Percentiles rank a stretch among this genome's conserved stretches.
phyloP scores from a whole-genome alignment of 1,140 invertebrate species.

The Heterodera carotae region DNA sequence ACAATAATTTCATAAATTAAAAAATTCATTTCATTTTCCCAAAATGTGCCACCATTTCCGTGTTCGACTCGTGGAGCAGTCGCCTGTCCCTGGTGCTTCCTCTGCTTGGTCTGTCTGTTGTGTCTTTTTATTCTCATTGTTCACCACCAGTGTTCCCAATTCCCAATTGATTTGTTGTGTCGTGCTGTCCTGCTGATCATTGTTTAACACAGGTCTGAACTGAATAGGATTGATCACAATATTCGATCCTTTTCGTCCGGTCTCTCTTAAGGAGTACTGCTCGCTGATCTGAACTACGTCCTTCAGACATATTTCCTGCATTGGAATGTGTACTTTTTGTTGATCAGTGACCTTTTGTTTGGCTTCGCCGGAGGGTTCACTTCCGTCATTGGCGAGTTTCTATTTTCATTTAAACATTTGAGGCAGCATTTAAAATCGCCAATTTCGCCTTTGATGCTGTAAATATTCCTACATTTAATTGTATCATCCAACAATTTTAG shows the following conservation, averaged over 20 bases:
- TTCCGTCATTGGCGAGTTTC: constrained; percentile 49
- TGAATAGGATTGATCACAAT: neutral
- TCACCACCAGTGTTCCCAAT: no score
- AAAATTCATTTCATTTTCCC: constrained; percentile 34
- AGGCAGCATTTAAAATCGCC: no score
- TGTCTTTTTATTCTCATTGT: no score
- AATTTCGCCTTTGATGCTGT: no score
- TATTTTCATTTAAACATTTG: constrained; percentile 22
- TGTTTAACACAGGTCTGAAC: neutral
- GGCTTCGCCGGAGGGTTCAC: constrained; percentile 58
- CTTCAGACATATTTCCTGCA: constrained; percentile 48
- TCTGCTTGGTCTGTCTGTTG: constrained; percentile 46
- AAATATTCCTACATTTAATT: no score
- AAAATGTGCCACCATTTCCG: constrained; percentile 36
- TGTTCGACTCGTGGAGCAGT: constrained; percentile 50
- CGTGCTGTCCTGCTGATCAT: no score
- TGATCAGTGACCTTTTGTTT: constrained; percentile 57
- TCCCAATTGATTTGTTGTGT: no score
- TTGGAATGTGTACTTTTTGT: constrained; percentile 50
- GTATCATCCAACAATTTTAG: constrained; percentile 24
- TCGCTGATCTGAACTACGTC: constrained; percentile 55
- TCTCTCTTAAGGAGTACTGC: constrained; percentile 16
- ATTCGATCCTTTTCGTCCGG: neutral
- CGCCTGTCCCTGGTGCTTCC: constrained; percentile 55
- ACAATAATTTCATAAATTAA: no score